Conservation (phyloP, 1,140 invertebrate genomes). For the Bombus waltoni region DNA sequence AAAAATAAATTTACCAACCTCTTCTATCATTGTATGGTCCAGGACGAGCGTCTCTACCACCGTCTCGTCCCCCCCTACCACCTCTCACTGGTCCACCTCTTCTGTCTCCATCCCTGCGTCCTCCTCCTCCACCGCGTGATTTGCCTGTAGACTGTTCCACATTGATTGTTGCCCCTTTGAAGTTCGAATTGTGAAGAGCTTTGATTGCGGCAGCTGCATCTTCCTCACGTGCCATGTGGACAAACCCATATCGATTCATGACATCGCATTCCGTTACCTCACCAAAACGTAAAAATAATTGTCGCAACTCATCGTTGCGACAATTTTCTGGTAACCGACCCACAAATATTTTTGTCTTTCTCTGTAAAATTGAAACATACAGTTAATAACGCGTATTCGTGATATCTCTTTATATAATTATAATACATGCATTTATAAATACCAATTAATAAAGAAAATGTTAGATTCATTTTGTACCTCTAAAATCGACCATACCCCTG, state of each 20-base stretch:
- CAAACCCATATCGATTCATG: slow-evolving; percentile 81
- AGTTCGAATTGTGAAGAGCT: slow-evolving; percentile 80
- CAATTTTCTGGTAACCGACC: slow-evolving; percentile 82
- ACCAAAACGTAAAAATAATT: slow-evolving; percentile 80
- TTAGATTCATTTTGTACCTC: slow-evolving; percentile 69
- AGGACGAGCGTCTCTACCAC: slow-evolving; percentile 81
- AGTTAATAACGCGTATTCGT: slow-evolving; percentile 28
- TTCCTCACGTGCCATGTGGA: slow-evolving; percentile 81
- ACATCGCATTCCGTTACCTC: slow-evolving; percentile 82
- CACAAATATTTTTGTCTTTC: slow-evolving; percentile 82
- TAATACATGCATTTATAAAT: slow-evolving; percentile 29
- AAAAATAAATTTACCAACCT: slow-evolving; percentile 67
- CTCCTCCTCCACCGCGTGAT: slow-evolving; percentile 76
- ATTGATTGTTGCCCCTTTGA: slow-evolving; percentile 82
- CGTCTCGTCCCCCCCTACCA: slow-evolving; percentile 80
- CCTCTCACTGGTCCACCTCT: slow-evolving; percentile 79
- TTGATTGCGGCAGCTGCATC: slow-evolving; percentile 80
- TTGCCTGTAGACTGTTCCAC: slow-evolving; percentile 82
- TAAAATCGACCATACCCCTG: slow-evolving; percentile 74
- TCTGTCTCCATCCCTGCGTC: slow-evolving; percentile 77
- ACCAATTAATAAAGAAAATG: slow-evolving; percentile 35
- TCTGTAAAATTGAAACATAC: slow-evolving; percentile 68
- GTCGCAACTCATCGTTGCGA: slow-evolving; percentile 79
- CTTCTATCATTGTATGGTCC: slow-evolving; percentile 82
- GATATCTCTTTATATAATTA: slow-evolving; percentile 1